phyloP scores from a whole-genome alignment of 1,140 invertebrate genomes.

The Drosophila ogumai region DNA sequence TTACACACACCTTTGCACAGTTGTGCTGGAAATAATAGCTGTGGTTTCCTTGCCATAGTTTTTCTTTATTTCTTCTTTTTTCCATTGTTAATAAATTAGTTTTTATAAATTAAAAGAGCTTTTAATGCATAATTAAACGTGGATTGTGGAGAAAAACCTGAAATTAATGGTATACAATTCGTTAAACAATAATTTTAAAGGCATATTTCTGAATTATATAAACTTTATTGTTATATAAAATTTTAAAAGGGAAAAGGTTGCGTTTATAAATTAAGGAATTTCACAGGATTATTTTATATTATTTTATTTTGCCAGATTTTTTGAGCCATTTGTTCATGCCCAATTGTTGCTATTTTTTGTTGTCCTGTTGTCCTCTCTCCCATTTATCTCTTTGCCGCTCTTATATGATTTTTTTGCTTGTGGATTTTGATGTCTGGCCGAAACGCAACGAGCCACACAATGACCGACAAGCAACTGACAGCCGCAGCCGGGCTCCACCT shows the following conservation, averaged over 20 bases:
- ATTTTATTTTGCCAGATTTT: not conserved
- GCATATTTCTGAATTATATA: not conserved
- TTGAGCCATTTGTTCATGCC: not conserved
- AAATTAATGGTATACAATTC: not conserved
- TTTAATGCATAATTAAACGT: not conserved
- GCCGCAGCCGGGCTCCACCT: slow-evolving; percentile 5
- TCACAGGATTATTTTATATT: too few relatives aligned
- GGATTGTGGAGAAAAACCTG: not conserved
- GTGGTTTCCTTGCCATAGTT: not conserved
- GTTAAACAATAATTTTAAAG: not conserved
- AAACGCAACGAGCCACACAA: slow-evolving; percentile 64
- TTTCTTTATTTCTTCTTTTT: not conserved
- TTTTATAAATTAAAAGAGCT: not conserved
- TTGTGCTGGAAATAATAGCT: slow-evolving; percentile 17
- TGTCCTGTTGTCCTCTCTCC: not conserved
- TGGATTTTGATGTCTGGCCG: slow-evolving; percentile 57
- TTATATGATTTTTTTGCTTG: slow-evolving; percentile 5
- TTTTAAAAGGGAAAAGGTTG: too few relatives aligned
- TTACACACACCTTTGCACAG: not conserved
- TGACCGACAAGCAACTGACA: slow-evolving; percentile 62
- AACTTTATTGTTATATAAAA: too few relatives aligned
- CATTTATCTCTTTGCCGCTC: slow-evolving; percentile 33
- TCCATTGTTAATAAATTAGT: not conserved
- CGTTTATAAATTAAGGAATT: too few relatives aligned
- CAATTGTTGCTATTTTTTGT: slow-evolving; percentile 8